Conservation (phyloP, 2,888 invertebrate genomes). For the Microplitis manilae region DNA sequence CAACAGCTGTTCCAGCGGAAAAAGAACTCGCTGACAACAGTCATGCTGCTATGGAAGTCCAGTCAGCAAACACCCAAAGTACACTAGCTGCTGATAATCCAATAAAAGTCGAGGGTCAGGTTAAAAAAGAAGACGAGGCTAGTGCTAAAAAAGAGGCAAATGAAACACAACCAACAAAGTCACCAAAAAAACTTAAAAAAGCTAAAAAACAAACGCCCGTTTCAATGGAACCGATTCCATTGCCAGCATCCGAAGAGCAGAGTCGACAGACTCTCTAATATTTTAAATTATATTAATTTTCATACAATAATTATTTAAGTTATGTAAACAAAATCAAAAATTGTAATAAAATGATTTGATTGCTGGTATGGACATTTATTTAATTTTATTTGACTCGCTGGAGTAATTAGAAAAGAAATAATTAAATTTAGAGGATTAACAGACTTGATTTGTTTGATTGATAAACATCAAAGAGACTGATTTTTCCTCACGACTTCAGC, state of each 20-base stretch:
- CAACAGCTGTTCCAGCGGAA: slow-evolving; percentile 1
- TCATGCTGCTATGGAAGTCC: slow-evolving; percentile 42
- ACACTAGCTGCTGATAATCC: slow-evolving; percentile 10
- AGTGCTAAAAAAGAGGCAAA: slow-evolving; percentile 40
- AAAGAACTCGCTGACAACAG: background rate
- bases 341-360: background rate
- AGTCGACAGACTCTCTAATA: slow-evolving; percentile 5
- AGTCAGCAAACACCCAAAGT: slow-evolving; percentile 10
- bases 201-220: slow-evolving; percentile 62
- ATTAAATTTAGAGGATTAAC: background rate
- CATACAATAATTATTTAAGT: background rate
- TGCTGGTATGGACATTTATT: background rate
- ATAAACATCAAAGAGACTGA: slow-evolving; percentile 21
- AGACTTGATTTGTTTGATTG: slow-evolving; percentile 39
- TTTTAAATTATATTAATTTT: background rate
- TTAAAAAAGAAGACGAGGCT: slow-evolving; percentile 49
- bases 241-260: slow-evolving; percentile 61
- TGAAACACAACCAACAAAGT: slow-evolving; percentile 53
- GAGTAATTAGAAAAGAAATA: slow-evolving; percentile 18
- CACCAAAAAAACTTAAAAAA: slow-evolving; percentile 61
- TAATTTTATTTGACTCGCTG: slow-evolving; percentile 25
- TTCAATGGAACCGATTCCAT: slow-evolving; percentile 64
- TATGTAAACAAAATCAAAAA: slow-evolving; percentile 41
- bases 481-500: slow-evolving; percentile 10
- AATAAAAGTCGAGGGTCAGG: background rate